phyloP scores from a whole-genome alignment of 2,113 vertebrate species.

The Seriola rivoliana region DNA sequence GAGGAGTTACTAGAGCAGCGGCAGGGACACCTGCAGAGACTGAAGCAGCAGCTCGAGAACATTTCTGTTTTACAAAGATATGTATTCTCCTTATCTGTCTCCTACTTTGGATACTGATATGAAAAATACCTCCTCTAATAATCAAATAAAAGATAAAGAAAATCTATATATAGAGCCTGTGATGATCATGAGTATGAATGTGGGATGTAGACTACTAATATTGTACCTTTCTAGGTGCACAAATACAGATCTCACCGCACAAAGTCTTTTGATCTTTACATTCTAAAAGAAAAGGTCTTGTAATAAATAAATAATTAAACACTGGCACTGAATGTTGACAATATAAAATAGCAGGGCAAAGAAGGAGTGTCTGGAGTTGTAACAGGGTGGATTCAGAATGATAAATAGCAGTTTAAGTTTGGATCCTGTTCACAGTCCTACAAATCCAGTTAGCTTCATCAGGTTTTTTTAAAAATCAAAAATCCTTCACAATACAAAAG shows the following conservation, averaged over 20 bases:
- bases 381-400: constrained; percentile 56
- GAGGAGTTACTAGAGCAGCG: neutral
- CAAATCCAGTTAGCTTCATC: constrained; percentile 76
- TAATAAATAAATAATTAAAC: constrained; percentile 77
- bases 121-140: neutral
- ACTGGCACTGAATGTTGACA: constrained; percentile 50
- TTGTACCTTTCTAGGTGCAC: constrained; percentile 61
- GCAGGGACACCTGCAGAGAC: constrained; percentile 1
- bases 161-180: constrained; percentile 24
- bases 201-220: constrained; percentile 4
- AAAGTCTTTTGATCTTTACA: constrained; percentile 58
- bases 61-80: neutral
- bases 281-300: constrained; percentile 56
- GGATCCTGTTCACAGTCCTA: constrained; percentile 65
- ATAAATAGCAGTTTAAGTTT: constrained; percentile 55
- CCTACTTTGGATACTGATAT: constrained; percentile 10
- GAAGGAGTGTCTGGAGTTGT: constrained; percentile 54
- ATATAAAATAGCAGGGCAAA: constrained; percentile 54
- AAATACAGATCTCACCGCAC: constrained; percentile 50
- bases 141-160: constrained; percentile 20
- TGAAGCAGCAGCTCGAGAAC: constrained; percentile 21
- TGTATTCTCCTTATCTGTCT: neutral
- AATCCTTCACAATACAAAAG: constrained; percentile 64
- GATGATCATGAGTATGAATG: constrained; percentile 5
- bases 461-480: constrained; percentile 5